Percentiles rank a stretch among this genome's conserved stretches.
Conservation (phyloP, 37 sponge, comb jelly and placozoan species). For the Haliclona indistincta region DNA sequence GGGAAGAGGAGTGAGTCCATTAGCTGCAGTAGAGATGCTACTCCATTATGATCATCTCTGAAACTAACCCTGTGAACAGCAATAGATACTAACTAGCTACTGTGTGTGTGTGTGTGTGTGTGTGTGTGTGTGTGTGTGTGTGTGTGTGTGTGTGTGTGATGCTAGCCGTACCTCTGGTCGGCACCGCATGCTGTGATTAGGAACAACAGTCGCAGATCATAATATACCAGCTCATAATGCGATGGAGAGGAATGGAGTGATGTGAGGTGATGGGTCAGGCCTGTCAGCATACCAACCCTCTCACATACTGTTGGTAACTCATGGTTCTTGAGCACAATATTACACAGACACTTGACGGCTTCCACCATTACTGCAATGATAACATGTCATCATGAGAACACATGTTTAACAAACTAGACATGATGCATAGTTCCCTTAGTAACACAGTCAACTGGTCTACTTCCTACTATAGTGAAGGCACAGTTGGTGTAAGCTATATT, state of each 20-base stretch:
- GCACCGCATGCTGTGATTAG: slow-evolving; percentile 56
- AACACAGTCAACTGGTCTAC: too few relatives aligned
- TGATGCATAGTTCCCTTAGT: too few relatives aligned
- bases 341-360: slow-evolving; percentile 67
- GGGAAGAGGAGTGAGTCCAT: not conserved
- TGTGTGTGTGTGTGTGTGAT: not conserved
- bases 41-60: slow-evolving; percentile 32
- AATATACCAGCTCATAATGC: slow-evolving; percentile 33
- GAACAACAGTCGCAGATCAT: slow-evolving; percentile 64
- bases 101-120: not conserved
- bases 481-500: too few relatives aligned
- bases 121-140: slow-evolving; percentile 2
- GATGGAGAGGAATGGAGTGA: not conserved
- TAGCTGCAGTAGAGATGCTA: not conserved
- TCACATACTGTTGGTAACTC: slow-evolving; percentile 7
- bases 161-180: slow-evolving; percentile 26
- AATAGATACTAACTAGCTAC: not conserved
- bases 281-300: slow-evolving; percentile 37
- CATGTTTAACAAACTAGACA: not conserved
- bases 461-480: too few relatives aligned
- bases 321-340: slow-evolving; percentile 53
- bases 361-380: slow-evolving; percentile 50
- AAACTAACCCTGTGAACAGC: slow-evolving; percentile 3
- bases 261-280: slow-evolving; percentile 18
- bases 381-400: not conserved